Percentiles rank a stretch among this genome's conserved stretches.
phyloP scores from a whole-genome alignment of 1,140 invertebrate genomes.

The Apis mellifera region DNA sequence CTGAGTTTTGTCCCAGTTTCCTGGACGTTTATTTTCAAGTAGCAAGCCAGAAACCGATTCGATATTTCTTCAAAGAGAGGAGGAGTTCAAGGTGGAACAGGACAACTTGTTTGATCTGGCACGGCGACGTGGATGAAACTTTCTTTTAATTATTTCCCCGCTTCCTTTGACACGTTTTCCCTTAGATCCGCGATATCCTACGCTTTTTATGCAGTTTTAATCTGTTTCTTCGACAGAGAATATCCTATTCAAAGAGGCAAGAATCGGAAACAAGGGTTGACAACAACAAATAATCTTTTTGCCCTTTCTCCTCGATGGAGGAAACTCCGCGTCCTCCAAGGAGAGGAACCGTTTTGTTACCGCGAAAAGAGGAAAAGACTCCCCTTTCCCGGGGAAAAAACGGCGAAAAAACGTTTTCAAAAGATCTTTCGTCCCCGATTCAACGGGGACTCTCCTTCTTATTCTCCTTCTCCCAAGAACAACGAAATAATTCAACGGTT shows the following conservation, averaged over 20 bases:
- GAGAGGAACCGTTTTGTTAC: neutral
- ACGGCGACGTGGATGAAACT: constrained; percentile 19
- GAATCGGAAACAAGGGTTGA: neutral
- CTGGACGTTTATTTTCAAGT: neutral
- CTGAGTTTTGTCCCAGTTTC: no score
- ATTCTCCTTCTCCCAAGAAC: neutral
- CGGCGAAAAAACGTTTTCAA: neutral
- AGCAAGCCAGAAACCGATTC: constrained; percentile 33
- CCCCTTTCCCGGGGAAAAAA: neutral
- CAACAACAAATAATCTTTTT: neutral
- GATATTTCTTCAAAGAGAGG: neutral
- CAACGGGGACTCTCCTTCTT: neutral
- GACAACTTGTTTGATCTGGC: neutral
- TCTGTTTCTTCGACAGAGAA: neutral
- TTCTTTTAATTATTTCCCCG: constrained; percentile 38
- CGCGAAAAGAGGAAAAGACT: neutral
- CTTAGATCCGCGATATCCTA: neutral
- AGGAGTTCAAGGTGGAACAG: neutral
- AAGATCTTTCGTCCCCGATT: neutral
- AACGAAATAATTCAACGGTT: constrained; percentile 15
- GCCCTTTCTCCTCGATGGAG: no score
- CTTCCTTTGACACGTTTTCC: constrained; percentile 8
- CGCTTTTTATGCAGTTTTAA: neutral
- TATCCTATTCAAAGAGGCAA: neutral
- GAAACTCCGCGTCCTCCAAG: neutral